A percentile compares a stretch with the other conserved stretches of the same genome.
These are phyloP conservation scores for Ormyrus pomaceus DNA, from an alignment of 2,888 invertebrate species.

Conservation along the genomic window DNA sequence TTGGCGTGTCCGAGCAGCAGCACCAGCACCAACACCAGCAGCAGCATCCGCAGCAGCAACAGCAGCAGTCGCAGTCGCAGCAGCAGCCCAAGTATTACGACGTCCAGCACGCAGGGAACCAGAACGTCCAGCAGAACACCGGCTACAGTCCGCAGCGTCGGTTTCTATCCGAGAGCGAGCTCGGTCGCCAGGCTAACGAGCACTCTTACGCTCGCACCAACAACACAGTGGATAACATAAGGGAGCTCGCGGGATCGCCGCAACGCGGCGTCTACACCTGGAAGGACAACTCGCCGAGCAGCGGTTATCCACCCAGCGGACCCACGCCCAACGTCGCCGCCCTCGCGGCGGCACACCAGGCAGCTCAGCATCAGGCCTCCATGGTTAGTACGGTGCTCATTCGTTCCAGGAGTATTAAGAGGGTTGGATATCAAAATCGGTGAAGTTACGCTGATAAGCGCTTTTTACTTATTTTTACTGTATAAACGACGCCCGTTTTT, in stretches of 20 bases:
- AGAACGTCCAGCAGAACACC: constrained; percentile 61
- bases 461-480: too few relatives aligned
- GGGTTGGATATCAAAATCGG: too few relatives aligned
- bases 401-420: too few relatives aligned
- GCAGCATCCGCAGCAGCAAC: constrained; percentile 67
- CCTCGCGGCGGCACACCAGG: constrained; percentile 52
- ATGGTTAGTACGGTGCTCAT: constrained; percentile 30
- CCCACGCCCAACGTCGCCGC: constrained; percentile 65
- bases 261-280: constrained; percentile 89
- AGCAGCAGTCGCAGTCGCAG: constrained; percentile 60
- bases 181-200: constrained; percentile 68
- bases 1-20: constrained; percentile 80
- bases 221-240: constrained; percentile 90
- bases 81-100: constrained; percentile 63
- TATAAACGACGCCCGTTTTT: too few relatives aligned
- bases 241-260: constrained; percentile 91
- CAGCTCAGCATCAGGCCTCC: constrained; percentile 49
- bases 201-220: constrained; percentile 83
- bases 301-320: constrained; percentile 73
- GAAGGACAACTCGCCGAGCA: constrained; percentile 86
- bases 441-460: too few relatives aligned
- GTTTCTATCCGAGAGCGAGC: constrained; percentile 88
- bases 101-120: constrained; percentile 71
- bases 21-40: constrained; percentile 70
- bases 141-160: constrained; percentile 74